Evolutionary conservation across 2,797 vertebrate genomes (phyloP).

Genomic region (Pseudochaenichthys georgianus): DNA sequence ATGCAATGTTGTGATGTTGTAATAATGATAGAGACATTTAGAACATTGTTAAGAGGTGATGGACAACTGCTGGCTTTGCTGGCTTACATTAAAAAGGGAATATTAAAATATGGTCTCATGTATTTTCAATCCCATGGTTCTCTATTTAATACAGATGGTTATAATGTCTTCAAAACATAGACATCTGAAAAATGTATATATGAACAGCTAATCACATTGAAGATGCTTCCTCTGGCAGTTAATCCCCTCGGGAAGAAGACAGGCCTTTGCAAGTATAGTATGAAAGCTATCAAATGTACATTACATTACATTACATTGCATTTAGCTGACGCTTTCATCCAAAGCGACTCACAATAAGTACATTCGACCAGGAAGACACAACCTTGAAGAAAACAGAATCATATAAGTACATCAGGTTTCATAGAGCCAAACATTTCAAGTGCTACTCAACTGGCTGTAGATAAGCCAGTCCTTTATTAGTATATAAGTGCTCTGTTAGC

Average conservation of each 20-base stretch:
- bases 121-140: constrained; percentile 44
- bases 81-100: constrained; percentile 38
- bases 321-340: too few species aligned
- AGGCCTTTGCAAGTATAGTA: constrained; percentile 8
- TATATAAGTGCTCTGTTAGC: too few species aligned
- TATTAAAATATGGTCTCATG: constrained; percentile 45
- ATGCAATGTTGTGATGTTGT: not conserved
- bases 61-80: constrained; percentile 32
- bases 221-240: constrained; percentile 44
- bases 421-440: too few species aligned
- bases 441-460: too few species aligned
- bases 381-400: too few species aligned
- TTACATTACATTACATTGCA: too few species aligned
- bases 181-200: constrained; percentile 51
- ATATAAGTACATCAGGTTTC: too few species aligned
- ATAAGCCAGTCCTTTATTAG: too few species aligned
- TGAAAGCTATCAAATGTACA: constrained; percentile 47
- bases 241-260: constrained; percentile 43
- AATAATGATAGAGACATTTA: not conserved
- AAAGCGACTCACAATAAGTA: too few species aligned
- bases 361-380: too few species aligned
- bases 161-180: constrained; percentile 45
- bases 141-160: constrained; percentile 26
- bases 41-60: constrained; percentile 10
- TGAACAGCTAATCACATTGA: constrained; percentile 51